Base-by-base conservation (phyloP, 2,797 vertebrate species). In the Tinamus major region DNA sequence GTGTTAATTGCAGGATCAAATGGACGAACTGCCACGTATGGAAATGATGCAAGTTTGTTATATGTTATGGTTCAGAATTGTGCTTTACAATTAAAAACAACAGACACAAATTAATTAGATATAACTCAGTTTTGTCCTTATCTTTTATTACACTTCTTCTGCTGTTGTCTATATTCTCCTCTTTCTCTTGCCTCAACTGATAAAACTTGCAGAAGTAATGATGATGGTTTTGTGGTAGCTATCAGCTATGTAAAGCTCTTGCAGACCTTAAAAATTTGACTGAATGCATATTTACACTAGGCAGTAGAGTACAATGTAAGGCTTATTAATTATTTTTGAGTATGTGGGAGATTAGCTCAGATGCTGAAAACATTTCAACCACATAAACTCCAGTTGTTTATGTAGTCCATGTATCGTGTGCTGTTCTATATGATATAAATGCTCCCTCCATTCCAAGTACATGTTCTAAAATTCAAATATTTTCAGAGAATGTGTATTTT, bases 1-100 rank as follows among this genome's bases (percentile, higher is more conserved):
- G 77, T 88, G 42, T 85, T 85, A 87, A 79, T 70, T 89, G 69
- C 18, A 83, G 31, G 71, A 76, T 81, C 46, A 87, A 86, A 71
- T 26, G 72, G 46, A 69, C 76, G 70, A 79, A 65, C 56, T 76
- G 49, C 61, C 56, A 48, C 59, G 87, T 24, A 27, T 65, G 63
- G 42, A 81, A 87, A 42, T 76, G 76, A 72, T 87, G 64, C 11
- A 44, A 48, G 18, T 72, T 63, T 37, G 31, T 85, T 72, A 35
- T 65, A 87, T 70, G 46, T 33, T 85, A 23, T 13, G 74, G 26
- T 81, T 87, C 42, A 51, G 56, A 81, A 67, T 7, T 41, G 39
- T 12, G 85, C 87, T 87, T 72, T 63, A 65, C 64, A 79, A 92
- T 80, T 41, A 33, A 83, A 85, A 89, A 42, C 10, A 88, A 72